phyloP scores from a whole-genome alignment of 1,140 invertebrate genomes.

The Penaeus chinensis region DNA sequence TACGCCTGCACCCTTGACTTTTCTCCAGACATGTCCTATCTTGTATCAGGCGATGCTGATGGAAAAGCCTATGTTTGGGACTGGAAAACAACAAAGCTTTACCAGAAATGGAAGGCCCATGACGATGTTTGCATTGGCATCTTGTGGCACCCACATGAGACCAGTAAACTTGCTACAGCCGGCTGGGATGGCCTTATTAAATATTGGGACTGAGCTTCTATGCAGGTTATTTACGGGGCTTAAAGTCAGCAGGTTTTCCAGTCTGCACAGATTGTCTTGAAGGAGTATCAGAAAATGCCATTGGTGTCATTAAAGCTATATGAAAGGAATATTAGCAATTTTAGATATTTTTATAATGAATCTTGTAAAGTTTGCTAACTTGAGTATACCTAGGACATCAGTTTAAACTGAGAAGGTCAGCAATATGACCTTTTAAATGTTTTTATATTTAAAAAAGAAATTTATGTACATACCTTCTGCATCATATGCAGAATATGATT shows the following conservation, averaged over 20 bases:
- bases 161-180: slow-evolving; percentile 93
- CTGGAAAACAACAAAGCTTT: slow-evolving; percentile 98
- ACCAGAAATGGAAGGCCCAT: slow-evolving; percentile 99
- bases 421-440: too few relatives aligned
- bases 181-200: slow-evolving; percentile 99
- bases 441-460: too few relatives aligned
- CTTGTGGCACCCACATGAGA: slow-evolving; percentile 99
- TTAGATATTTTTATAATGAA: too few relatives aligned
- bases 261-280: too few relatives aligned
- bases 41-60: slow-evolving; percentile 99
- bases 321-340: too few relatives aligned
- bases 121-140: slow-evolving; percentile 95
- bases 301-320: too few relatives aligned
- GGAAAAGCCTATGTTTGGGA: slow-evolving; percentile 99
- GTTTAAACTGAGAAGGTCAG: too few relatives aligned
- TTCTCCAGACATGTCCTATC: slow-evolving; percentile 98
- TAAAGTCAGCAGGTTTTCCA: neutral
- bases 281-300: too few relatives aligned
- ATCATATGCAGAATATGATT: too few relatives aligned
- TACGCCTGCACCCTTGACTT: slow-evolving; percentile 98
- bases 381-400: too few relatives aligned
- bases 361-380: too few relatives aligned
- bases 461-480: too few relatives aligned
- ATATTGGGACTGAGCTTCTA: slow-evolving; percentile 88
- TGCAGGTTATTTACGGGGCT: neutral